A percentile compares a stretch with the other conserved stretches of the same genome.
phyloP scores from a whole-genome alignment of 2,113 vertebrate species.

The Ailurus styani region DNA sequence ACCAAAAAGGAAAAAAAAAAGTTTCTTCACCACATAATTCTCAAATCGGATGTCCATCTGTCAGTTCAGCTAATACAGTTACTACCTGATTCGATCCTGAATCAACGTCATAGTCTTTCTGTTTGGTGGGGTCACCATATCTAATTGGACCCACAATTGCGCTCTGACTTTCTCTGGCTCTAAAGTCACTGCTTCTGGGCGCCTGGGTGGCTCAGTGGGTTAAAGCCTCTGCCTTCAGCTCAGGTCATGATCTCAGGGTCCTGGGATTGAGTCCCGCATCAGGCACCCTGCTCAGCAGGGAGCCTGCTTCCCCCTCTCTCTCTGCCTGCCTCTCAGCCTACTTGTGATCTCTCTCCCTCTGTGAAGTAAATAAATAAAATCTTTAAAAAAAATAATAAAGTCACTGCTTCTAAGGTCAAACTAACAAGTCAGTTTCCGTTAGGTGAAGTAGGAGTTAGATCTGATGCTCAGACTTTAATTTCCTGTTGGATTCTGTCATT shows the following conservation, averaged over 20 bases:
- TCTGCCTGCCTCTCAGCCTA: no score
- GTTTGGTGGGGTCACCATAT: neutral
- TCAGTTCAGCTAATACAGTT: neutral
- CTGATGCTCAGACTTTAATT: neutral
- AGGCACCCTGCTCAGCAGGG: no score
- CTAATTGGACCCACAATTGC: neutral
- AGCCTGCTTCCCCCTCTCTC: no score
- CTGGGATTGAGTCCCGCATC: no score
- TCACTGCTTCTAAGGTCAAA: neutral
- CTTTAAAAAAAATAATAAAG: no score
- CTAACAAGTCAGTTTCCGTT: neutral
- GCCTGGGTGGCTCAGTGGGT: no score
- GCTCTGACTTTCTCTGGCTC: neutral
- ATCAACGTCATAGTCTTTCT: neutral
- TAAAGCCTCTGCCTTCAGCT: no score
- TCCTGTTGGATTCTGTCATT: neutral
- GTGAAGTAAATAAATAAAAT: no score
- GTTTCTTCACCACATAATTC: neutral
- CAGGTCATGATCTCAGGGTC: no score
- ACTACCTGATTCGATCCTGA: neutral
- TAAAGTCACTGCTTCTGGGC: neutral
- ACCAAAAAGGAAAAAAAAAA: no score
- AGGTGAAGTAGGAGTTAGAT: neutral
- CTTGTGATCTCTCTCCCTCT: no score
- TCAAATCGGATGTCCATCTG: neutral